Evolutionary conservation across 2,113 vertebrate genomes (phyloP).

Genomic region (Sarotherodon lohbergeri): DNA sequence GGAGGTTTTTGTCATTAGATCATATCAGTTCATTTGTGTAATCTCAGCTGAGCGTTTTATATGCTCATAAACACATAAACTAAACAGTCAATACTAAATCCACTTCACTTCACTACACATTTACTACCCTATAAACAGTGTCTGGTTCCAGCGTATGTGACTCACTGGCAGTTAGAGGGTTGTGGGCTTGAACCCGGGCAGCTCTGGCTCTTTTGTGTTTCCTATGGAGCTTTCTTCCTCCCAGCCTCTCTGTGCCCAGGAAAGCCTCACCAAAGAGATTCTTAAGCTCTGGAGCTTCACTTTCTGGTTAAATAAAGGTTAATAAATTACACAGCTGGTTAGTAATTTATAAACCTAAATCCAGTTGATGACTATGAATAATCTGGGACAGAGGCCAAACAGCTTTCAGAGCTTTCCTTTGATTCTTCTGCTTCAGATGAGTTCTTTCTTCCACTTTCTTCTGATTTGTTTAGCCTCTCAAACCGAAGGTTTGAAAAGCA

Average conservation of each 20-base stretch:
- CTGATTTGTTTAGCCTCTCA: background rate
- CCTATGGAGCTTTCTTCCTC: background rate
- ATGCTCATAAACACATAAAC: background rate
- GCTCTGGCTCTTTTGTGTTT: background rate
- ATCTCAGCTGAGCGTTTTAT: background rate
- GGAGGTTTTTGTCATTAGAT: background rate
- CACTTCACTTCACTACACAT: background rate
- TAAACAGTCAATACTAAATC: background rate
- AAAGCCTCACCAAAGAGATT: background rate
- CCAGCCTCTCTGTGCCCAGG: background rate
- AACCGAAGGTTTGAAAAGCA: background rate
- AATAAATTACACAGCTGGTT: background rate
- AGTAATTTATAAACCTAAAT: background rate
- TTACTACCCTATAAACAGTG: background rate
- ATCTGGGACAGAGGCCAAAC: background rate
- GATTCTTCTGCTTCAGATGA: background rate
- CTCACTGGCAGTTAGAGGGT: background rate
- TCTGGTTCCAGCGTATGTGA: background rate
- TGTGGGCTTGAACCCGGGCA: background rate
- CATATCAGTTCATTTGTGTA: background rate
- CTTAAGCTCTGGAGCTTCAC: background rate
- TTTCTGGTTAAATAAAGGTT: background rate
- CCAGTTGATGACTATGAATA: background rate
- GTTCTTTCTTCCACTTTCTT: background rate
- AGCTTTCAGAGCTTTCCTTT: background rate